These are phyloP conservation scores for Tichodroma muraria DNA, from an alignment of 2,113 vertebrate genomes.

Conservation along the genomic window DNA sequence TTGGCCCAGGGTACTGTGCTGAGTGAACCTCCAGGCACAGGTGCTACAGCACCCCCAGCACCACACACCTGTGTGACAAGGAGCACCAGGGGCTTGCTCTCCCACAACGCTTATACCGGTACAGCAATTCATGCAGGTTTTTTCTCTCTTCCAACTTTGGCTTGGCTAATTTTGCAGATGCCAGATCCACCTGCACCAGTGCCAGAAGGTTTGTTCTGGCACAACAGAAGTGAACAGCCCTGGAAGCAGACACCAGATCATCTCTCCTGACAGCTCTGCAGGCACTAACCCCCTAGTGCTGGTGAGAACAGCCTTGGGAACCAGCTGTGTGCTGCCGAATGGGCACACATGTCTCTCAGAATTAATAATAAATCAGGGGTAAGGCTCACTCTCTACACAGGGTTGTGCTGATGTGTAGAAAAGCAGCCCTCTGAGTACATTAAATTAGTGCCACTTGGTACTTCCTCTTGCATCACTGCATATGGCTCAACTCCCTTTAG, in stretches of 20 bases:
- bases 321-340: neutral
- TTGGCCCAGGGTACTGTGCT: neutral
- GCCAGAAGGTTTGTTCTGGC: neutral
- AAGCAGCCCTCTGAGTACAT: slow-evolving; percentile 11
- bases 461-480: neutral
- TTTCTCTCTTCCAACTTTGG: neutral
- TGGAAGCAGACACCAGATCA: neutral
- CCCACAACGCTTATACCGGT: neutral
- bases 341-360: neutral
- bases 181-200: neutral
- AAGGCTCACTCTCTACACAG: neutral
- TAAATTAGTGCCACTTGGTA: neutral
- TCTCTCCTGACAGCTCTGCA: neutral
- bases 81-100: neutral
- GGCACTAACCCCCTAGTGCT: neutral
- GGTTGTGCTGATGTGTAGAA: neutral
- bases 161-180: neutral
- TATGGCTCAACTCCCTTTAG: neutral
- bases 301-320: neutral
- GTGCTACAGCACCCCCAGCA: neutral
- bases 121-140: neutral
- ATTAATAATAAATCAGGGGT: neutral
- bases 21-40: neutral
- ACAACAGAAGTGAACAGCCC: neutral
- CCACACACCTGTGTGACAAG: neutral